Conservation (phyloP, 2,888 invertebrate species). For the Cynaeus angustus region DNA sequence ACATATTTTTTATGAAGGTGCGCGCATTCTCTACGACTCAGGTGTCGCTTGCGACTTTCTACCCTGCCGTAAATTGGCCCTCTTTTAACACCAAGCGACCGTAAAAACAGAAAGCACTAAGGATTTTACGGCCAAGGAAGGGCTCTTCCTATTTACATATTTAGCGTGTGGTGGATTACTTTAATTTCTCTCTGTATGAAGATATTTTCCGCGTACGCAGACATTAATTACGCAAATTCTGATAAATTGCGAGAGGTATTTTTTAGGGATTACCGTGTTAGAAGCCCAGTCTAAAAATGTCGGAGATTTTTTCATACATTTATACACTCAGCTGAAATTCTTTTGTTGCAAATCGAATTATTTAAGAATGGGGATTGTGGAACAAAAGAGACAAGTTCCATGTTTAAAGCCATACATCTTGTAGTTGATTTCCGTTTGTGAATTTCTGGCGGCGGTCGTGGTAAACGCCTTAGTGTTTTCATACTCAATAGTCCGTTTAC, state of each 20-base stretch:
- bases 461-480: constrained; percentile 16
- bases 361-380: too few species aligned
- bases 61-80: constrained; percentile 11
- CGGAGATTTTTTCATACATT: neutral
- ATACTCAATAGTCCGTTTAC: constrained; percentile 30
- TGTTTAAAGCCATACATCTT: constrained; percentile 21
- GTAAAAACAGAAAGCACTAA: constrained; percentile 15
- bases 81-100: constrained; percentile 15
- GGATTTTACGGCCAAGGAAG: constrained; percentile 15
- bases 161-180: constrained; percentile 12
- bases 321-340: too few species aligned
- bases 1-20: constrained; percentile 25
- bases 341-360: neutral
- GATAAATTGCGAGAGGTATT: constrained; percentile 9
- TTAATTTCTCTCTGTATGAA: constrained; percentile 8
- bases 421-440: constrained; percentile 21
- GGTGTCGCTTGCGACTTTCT: constrained; percentile 6
- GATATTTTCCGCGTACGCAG: neutral
- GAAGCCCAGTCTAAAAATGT: neutral
- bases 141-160: constrained; percentile 24
- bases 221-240: constrained; percentile 24
- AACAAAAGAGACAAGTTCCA: constrained; percentile 17
- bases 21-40: constrained; percentile 14
- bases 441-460: constrained; percentile 22
- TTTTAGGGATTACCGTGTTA: constrained; percentile 9